Percentiles rank a stretch among this genome's conserved stretches.
Evolutionary conservation across 2,888 invertebrate species (phyloP).

Genomic region (Cosmia trapezina): DNA sequence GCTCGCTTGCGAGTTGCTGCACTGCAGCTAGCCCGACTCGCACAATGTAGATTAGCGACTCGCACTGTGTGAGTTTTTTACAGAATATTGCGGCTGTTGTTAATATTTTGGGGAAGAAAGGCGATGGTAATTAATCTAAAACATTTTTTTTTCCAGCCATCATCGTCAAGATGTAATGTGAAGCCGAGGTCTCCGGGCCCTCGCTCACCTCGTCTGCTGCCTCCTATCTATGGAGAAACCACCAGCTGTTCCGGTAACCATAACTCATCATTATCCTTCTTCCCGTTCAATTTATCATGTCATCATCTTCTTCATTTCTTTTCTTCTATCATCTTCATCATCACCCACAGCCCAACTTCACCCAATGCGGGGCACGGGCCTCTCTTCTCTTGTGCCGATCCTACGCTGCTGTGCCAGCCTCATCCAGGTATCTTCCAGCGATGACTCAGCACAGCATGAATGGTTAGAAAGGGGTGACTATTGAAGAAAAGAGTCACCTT

Average conservation of each 20-base stretch:
- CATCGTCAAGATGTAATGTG: background rate
- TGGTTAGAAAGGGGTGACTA: background rate
- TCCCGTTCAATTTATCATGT: background rate
- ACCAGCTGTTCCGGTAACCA: constrained; percentile 44
- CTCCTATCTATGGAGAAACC: constrained; percentile 63
- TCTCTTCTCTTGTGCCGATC: background rate
- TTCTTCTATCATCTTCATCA: background rate
- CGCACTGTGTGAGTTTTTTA: too few species aligned
- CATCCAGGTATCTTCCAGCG: background rate
- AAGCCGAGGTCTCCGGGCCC: constrained; percentile 25
- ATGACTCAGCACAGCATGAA: background rate
- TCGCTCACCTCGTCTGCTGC: constrained; percentile 61
- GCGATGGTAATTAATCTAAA: background rate
- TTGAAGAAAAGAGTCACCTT: background rate
- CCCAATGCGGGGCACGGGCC: background rate
- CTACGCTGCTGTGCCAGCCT: background rate
- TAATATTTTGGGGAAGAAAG: too few species aligned
- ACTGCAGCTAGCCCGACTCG: too few species aligned
- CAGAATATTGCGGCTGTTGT: too few species aligned
- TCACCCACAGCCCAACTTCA: background rate
- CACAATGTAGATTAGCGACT: too few species aligned
- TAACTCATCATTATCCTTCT: too few species aligned
- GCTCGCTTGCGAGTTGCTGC: too few species aligned
- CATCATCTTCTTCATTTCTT: background rate
- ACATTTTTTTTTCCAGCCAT: constrained; percentile 25